Conservation (phyloP, 2,888 invertebrate species). For the Polydrusus pterygomalis region DNA sequence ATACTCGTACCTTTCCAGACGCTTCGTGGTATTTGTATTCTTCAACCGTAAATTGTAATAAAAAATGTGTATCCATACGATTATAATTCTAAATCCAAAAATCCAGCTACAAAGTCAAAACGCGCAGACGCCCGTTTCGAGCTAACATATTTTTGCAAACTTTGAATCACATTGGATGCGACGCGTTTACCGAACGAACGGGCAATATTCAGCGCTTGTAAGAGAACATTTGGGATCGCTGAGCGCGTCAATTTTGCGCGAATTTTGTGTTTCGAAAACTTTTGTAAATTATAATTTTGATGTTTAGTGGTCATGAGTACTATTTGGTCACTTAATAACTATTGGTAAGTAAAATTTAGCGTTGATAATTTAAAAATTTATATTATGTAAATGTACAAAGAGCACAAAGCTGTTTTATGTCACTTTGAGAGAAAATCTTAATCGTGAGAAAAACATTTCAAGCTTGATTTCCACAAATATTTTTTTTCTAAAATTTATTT, state of each 20-base stretch:
- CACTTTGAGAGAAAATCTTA: too few relatives aligned
- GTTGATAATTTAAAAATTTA: too few relatives aligned
- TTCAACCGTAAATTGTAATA: neutral
- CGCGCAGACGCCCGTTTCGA: constrained; percentile 5
- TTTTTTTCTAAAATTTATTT: too few relatives aligned
- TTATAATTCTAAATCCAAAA: constrained; percentile 2
- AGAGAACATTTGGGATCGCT: neutral
- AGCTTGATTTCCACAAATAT: too few relatives aligned
- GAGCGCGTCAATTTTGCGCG: neutral
- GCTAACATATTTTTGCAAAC: constrained; percentile 13
- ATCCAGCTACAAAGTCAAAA: neutral
- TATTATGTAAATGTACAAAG: too few relatives aligned
- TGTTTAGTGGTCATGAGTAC: neutral
- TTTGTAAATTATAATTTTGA: neutral
- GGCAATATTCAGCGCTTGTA: neutral
- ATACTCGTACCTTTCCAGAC: too few relatives aligned
- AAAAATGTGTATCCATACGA: neutral
- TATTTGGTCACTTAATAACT: neutral
- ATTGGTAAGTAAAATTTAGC: neutral
- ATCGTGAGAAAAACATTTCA: too few relatives aligned
- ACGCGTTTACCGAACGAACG: constrained; percentile 15
- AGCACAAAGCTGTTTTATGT: too few relatives aligned
- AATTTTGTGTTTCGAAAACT: neutral
- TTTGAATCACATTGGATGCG: constrained; percentile 18
- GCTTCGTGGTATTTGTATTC: too few relatives aligned